Evolutionary conservation across 2,888 invertebrate species (phyloP).

Genomic region (Molorchus minor): DNA sequence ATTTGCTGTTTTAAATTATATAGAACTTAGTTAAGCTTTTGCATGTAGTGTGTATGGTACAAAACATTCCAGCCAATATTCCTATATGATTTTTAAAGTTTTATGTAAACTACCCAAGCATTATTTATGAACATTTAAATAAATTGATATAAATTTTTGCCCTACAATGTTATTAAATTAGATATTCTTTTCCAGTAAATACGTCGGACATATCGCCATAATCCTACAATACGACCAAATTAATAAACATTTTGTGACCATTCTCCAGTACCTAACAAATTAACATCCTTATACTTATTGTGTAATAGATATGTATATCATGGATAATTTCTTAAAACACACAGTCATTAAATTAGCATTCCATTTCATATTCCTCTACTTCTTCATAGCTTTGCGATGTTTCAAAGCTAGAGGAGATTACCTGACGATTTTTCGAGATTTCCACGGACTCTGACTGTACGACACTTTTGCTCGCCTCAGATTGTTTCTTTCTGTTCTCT

Average conservation of each 20-base stretch:
- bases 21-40: too few species aligned
- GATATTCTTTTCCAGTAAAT: conserved; percentile 28
- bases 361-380: conserved; percentile 59
- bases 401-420: conserved; percentile 56
- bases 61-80: too few species aligned
- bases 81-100: not conserved
- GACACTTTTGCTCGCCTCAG: conserved; percentile 55
- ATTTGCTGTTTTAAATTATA: too few species aligned
- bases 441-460: conserved; percentile 52
- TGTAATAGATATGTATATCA: too few species aligned
- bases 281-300: too few species aligned
- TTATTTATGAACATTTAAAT: not conserved
- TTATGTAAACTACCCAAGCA: not conserved
- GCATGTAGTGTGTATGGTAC: too few species aligned
- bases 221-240: conserved; percentile 17
- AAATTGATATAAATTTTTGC: not conserved
- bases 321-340: conserved; percentile 24
- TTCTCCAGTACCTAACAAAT: too few species aligned
- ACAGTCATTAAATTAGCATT: conserved; percentile 43
- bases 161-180: conserved; percentile 17
- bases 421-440: conserved; percentile 56
- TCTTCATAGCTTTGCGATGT: conserved; percentile 61
- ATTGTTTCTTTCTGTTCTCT: conserved; percentile 54
- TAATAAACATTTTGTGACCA: conserved; percentile 12
- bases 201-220: conserved; percentile 23